Conservation (phyloP, 1,140 invertebrate genomes). For the Drosophila pandora region DNA sequence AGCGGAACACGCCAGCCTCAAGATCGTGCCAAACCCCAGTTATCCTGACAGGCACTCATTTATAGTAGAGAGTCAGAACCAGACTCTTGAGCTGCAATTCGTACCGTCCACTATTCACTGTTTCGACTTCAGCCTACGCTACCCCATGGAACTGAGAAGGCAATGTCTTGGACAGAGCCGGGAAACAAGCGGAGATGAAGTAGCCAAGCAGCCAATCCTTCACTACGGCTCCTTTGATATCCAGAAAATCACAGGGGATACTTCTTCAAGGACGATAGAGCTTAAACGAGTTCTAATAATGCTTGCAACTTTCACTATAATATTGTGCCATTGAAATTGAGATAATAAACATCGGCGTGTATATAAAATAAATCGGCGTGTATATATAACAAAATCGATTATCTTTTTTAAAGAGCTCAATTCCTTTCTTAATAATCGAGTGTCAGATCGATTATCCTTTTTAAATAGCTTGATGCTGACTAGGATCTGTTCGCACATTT, state of each 20-base stretch:
- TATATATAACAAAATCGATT: neutral
- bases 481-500: neutral
- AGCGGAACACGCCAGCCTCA: neutral
- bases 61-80: neutral
- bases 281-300: neutral
- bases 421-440: too few species aligned
- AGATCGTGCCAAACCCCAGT: neutral
- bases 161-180: neutral
- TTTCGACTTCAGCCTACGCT: constrained; percentile 17
- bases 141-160: constrained; percentile 8
- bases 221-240: neutral
- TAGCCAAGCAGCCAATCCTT: constrained; percentile 5
- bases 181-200: neutral
- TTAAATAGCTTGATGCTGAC: neutral
- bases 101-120: constrained; percentile 13
- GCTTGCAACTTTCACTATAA: neutral
- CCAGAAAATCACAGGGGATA: neutral
- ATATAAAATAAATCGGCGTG: too few species aligned
- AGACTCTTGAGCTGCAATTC: neutral
- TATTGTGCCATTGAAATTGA: neutral
- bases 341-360: too few species aligned
- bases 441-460: neutral
- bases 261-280: neutral
- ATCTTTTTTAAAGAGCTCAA: neutral
- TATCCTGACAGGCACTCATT: neutral